Conservation (phyloP, 2,113 vertebrate genomes). For the Xenotilapia caudafasciata region DNA sequence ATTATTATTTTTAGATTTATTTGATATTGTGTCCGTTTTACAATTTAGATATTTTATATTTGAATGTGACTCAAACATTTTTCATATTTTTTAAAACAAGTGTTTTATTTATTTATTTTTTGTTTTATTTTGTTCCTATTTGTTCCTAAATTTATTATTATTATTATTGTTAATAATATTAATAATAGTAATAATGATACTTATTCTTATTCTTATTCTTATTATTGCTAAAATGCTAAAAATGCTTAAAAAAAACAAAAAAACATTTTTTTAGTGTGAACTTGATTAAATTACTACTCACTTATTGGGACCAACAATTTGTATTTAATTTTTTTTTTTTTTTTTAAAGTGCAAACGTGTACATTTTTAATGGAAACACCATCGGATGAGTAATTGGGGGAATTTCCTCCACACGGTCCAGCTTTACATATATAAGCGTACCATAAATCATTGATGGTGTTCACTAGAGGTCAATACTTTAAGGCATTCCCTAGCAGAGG, state of each 20-base stretch:
- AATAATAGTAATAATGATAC: background rate
- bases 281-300: background rate
- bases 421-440: slow-evolving; percentile 27
- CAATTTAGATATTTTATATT: background rate
- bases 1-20: background rate
- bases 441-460: slow-evolving; percentile 1
- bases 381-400: background rate
- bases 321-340: background rate
- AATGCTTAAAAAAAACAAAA: background rate
- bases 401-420: slow-evolving; percentile 2
- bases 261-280: background rate
- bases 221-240: background rate
- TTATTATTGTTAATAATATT: background rate
- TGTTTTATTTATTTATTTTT: background rate
- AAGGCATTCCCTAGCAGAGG: slow-evolving; percentile 10
- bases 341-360: background rate
- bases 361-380: background rate
- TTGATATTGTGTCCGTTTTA: background rate
- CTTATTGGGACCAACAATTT: background rate
- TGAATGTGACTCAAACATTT: background rate
- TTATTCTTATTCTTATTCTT: background rate
- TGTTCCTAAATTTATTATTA: background rate
- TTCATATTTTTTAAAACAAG: background rate
- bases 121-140: background rate
- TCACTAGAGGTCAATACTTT: slow-evolving; percentile 29